Evolutionary conservation across 1,140 invertebrate species (phyloP).

Genomic region (Drosophila melanica): DNA sequence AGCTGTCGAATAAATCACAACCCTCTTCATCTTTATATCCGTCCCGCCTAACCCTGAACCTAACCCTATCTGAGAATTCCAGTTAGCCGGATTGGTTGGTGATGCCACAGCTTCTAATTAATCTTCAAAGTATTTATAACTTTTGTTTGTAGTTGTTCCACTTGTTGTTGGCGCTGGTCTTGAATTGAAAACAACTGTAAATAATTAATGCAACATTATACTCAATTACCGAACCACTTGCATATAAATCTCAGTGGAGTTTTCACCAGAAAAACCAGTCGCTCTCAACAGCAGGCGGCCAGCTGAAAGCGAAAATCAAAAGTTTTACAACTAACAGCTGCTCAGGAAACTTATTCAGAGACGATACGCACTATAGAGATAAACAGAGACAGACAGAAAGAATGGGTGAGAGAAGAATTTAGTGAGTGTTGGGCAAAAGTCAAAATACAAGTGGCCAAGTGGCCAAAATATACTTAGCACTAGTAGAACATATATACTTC

Average conservation of each 20-base stretch:
- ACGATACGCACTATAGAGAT: not conserved
- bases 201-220: constrained; percentile 82
- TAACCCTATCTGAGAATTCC: constrained; percentile 13
- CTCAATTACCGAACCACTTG: constrained; percentile 75
- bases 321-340: constrained; percentile 69
- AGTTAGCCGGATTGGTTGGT: constrained; percentile 7
- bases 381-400: not conserved
- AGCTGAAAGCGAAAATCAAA: constrained; percentile 49
- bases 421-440: constrained; percentile 19
- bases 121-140: constrained; percentile 79
- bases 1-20: constrained; percentile 47
- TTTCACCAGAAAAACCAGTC: constrained; percentile 11
- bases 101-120: constrained; percentile 59
- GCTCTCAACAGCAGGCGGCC: constrained; percentile 28
- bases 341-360: constrained; percentile 42
- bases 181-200: constrained; percentile 77
- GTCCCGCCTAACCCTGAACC: too few species aligned
- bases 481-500: too few species aligned
- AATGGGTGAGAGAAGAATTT: too few species aligned
- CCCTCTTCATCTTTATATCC: too few species aligned
- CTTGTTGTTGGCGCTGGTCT: constrained; percentile 26
- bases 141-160: constrained; percentile 63
- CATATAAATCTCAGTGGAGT: constrained; percentile 62
- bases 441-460: constrained; percentile 27
- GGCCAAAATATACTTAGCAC: constrained; percentile 25